Base-by-base conservation (phyloP, 1,140 invertebrate species). In the Drosophila neocordata region DNA sequence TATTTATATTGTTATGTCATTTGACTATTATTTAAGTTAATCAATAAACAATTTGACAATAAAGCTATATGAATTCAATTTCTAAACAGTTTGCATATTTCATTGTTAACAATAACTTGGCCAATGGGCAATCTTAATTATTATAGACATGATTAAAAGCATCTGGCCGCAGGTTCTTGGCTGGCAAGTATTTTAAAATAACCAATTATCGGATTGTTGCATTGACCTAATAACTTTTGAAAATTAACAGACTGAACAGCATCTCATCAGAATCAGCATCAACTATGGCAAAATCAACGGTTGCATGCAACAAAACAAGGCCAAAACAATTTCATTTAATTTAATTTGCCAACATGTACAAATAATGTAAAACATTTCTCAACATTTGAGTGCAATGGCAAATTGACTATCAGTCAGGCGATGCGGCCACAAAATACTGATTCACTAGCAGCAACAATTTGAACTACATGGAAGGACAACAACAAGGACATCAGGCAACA, bases 141-240 rank as follows among this genome's bases (percentile, higher is more conserved):
- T 76, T 51, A 62, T 76, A 13, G 52, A 44, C 48, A 60, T 63
- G 71, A 84, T 74, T 51, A 68, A 66, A 52, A 44, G 62, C 67
- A 66, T 53, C 55, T 63, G 60, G 48, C 77, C 66, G 60, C 73
- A 85, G 69, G 81, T 60, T 69, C 44, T 57, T 63, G 37, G 15
- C 12, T 20, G 55, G n/a, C 53, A 65, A 80, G 70, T 69, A 74
- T 56, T 12, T 60, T 70, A 68, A 73, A 81, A 81, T 74, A 87
- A 77, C 74, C 82, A 87, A 87, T 81, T 87, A 87, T 77, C 78
- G 74, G 73, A 65, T 85, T 77, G 74, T 69, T 69, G 27, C 65
- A 69, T 62, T 70, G 52, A 59, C 31, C 51, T 22, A 63, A 48
- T 51, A 63, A 41, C 31, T n/a, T 44, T 34, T 31, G 27, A 5